Evolutionary conservation across 2,888 invertebrate genomes (phyloP).

Genomic region (Stenotaenia linearis): DNA sequence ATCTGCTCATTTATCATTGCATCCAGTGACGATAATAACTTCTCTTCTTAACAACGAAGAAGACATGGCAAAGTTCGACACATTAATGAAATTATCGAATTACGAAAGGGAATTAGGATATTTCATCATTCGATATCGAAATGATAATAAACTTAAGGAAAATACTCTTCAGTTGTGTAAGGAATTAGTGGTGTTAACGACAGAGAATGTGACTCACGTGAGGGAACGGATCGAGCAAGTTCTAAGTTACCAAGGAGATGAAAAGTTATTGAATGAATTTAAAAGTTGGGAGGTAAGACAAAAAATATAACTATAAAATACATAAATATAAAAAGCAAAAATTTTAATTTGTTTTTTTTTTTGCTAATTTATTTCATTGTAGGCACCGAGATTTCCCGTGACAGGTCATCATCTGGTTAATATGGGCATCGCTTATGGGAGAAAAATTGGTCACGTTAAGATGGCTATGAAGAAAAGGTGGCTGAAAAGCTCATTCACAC

Average conservation of each 20-base stretch:
- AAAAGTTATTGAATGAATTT: constrained; percentile 59
- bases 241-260: constrained; percentile 69
- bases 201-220: constrained; percentile 52
- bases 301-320: too few species aligned
- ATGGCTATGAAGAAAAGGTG: constrained; percentile 66
- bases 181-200: constrained; percentile 56
- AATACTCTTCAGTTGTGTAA: constrained; percentile 57
- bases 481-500: constrained; percentile 71
- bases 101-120: constrained; percentile 74
- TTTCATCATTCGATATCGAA: constrained; percentile 68
- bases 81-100: constrained; percentile 73
- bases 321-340: not conserved
- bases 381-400: constrained; percentile 70
- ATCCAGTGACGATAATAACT: constrained; percentile 69
- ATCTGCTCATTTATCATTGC: constrained; percentile 54
- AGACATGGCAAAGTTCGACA: constrained; percentile 56
- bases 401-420: constrained; percentile 62
- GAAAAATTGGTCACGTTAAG: constrained; percentile 62
- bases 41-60: constrained; percentile 60
- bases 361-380: too few species aligned
- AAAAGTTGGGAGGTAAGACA: constrained; percentile 57
- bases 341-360: not conserved
- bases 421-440: constrained; percentile 54
- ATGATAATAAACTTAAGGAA: constrained; percentile 44
- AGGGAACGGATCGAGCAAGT: constrained; percentile 52